Base-by-base conservation (phyloP, 1,140 invertebrate genomes). In the Glomeris maerens region DNA sequence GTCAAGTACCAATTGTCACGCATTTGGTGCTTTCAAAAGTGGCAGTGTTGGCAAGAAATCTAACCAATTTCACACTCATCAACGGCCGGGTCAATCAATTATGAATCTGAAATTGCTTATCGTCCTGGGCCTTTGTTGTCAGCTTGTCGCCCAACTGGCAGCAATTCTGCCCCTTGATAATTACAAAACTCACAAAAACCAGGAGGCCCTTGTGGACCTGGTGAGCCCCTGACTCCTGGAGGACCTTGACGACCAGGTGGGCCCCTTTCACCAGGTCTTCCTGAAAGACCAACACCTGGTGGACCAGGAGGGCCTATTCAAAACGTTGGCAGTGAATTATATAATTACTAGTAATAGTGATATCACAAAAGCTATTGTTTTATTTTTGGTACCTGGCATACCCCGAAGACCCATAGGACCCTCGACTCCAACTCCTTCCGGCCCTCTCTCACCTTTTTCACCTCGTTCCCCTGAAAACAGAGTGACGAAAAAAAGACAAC, bases 361-460 rank as follows among this genome's bases (percentile, higher is more conserved):
- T n/a, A n/a, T n/a, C n/a, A n/a, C n/a, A n/a, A n/a, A n/a, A n/a
- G n/a, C n/a, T n/a, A n/a, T n/a, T n/a, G n/a, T n/a, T n/a, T n/a
- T n/a, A n/a, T n/a, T n/a, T n/a, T n/a, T n/a, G n/a, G n/a, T 66
- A 81, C 80, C 80, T 69, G 74, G 72, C 47, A 67, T 49, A 45
- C 81, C 81, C 59, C 71, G 66, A 1, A 73, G 69, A 31, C 82
- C 82, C 42, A 73, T 66, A 1, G 75, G 73, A n/a, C 82, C 82
- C 65, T 80, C 80, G 2, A 75, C 54, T 0, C 79, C 79, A 29
- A 79, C 57, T 1, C 80, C 81, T 62, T 81, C 74, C 0, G 66
- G 63, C 1, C 82, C 81, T 61, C 75, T 62, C 4, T 83, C 80
- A 1, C 82, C 82, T 59, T 80, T 81, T 47, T 82, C 80, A 0